These are phyloP conservation scores for Calonectris borealis DNA, from an alignment of 2,113 vertebrate species.

Conservation along the genomic window DNA sequence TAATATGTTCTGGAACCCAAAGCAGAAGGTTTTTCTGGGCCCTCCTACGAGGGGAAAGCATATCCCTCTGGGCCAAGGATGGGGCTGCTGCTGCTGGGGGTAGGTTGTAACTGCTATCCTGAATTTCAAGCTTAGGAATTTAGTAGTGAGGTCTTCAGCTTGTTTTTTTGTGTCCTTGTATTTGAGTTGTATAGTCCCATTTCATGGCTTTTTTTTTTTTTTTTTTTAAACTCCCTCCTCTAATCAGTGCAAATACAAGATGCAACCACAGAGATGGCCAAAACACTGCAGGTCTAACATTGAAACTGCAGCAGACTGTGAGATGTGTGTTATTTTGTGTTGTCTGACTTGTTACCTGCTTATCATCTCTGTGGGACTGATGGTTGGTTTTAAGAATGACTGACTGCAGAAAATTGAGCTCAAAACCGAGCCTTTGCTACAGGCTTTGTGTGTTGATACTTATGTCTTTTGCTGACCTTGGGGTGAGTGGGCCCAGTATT, in stretches of 20 bases:
- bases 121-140: neutral
- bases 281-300: neutral
- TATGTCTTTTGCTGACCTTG: neutral
- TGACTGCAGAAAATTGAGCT: neutral
- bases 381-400: neutral
- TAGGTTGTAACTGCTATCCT: neutral
- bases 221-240: neutral
- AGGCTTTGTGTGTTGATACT: neutral
- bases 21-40: neutral
- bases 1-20: rapidly evolving
- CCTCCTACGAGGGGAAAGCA: rapidly evolving
- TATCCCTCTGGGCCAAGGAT: rapidly evolving
- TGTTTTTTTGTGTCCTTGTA: neutral
- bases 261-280: neutral
- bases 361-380: slow-evolving; percentile 26
- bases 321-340: neutral
- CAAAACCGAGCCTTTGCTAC: neutral
- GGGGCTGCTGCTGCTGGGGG: neutral
- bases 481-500: neutral
- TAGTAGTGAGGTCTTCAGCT: neutral
- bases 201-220: neutral
- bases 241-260: neutral
- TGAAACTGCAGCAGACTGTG: neutral
- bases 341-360: neutral
- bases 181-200: neutral